These are phyloP conservation scores for Vanessa cardui DNA, from an alignment of 2,888 invertebrate species.

Conservation along the genomic window DNA sequence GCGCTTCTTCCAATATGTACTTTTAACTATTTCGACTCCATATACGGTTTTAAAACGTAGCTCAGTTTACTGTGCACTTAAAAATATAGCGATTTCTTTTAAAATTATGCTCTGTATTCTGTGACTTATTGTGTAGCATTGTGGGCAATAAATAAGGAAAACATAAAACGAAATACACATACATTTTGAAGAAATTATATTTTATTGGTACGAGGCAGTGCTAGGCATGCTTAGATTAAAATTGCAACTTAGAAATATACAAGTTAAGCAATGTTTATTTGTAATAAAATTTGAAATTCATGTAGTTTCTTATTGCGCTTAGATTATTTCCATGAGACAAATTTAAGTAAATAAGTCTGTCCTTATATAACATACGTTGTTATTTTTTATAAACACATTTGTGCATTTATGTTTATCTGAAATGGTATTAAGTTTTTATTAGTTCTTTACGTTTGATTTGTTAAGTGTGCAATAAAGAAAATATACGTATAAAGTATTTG, in stretches of 20 bases:
- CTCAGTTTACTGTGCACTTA: conserved; percentile 1
- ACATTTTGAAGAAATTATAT: neutral
- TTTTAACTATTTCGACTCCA: conserved; percentile 7
- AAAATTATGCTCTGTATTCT: neutral
- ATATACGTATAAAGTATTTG: too few species aligned
- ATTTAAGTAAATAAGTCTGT: too few species aligned
- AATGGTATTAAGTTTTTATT: conserved; percentile 13
- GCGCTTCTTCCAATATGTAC: conserved; percentile 18
- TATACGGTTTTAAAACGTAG: conserved; percentile 1
- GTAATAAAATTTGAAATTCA: too few species aligned
- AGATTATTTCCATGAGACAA: too few species aligned
- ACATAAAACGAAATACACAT: neutral
- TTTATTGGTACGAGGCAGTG: conserved; percentile 28
- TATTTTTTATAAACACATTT: too few species aligned
- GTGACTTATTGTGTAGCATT: neutral
- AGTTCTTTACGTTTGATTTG: neutral
- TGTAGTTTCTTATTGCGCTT: too few species aligned
- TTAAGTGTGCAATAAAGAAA: too few species aligned
- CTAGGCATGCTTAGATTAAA: conserved; percentile 9
- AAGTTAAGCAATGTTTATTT: neutral
- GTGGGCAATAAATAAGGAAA: conserved; percentile 2
- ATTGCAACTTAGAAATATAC: conserved; percentile 5
- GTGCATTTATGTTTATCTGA: too few species aligned
- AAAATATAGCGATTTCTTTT: neutral
- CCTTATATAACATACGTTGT: too few species aligned